phyloP scores from a whole-genome alignment of 1,140 invertebrate species.

The Holcopasites calliopsidis region DNA sequence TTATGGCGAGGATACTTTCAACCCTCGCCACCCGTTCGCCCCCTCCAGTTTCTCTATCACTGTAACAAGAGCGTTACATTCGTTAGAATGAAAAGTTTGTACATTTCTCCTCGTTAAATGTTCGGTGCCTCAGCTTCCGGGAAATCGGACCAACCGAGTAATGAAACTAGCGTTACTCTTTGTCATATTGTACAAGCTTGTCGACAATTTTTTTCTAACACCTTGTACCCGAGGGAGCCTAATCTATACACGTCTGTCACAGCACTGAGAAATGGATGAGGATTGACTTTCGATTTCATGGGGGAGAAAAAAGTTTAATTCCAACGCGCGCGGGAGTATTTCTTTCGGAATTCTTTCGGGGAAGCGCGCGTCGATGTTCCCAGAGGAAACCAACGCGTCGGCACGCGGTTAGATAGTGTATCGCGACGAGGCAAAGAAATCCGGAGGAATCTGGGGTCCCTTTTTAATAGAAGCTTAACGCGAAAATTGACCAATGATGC shows the following conservation, averaged over 20 bases:
- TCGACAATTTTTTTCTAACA: neutral
- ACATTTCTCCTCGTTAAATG: neutral
- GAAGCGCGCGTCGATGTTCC: too few relatives aligned
- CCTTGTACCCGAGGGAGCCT: neutral
- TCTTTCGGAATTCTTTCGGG: neutral
- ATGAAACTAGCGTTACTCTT: neutral
- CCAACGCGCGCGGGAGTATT: neutral
- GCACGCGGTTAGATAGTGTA: neutral
- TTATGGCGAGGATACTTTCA: neutral
- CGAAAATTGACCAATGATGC: neutral
- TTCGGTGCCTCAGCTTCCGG: conserved; percentile 6
- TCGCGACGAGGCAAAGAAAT: neutral
- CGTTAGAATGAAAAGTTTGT: neutral
- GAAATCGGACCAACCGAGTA: neutral
- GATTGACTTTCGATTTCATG: conserved; percentile 7
- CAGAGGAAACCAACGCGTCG: neutral
- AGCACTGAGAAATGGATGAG: neutral
- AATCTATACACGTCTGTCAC: neutral
- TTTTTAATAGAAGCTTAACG: neutral
- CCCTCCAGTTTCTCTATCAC: neutral
- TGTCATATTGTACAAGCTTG: neutral
- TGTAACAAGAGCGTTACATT: conserved; percentile 18
- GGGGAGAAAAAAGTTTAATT: conserved; percentile 13
- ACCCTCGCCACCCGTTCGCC: neutral
- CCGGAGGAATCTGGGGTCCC: neutral